These are phyloP conservation scores for Eristalis intricaria DNA, from an alignment of 2,888 invertebrate genomes.

Conservation along the genomic window DNA sequence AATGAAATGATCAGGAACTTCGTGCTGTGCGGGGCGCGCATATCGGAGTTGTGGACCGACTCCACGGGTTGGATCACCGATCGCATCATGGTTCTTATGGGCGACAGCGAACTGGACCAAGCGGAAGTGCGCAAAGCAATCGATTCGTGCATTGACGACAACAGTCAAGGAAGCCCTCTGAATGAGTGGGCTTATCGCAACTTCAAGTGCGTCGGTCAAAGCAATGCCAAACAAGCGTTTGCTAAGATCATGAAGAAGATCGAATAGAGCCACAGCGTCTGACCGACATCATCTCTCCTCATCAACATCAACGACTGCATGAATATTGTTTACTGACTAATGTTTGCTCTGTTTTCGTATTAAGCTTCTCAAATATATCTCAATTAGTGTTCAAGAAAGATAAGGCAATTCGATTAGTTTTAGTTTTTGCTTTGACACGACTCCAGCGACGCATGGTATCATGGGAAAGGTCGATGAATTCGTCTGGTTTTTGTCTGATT, in stretches of 20 bases:
- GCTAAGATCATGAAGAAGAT: constrained; percentile 26
- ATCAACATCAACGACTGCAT: too few relatives aligned
- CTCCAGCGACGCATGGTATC: too few relatives aligned
- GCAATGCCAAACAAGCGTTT: constrained; percentile 5
- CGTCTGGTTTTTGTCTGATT: too few relatives aligned
- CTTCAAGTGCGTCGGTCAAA: constrained; percentile 25
- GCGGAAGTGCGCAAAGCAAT: constrained; percentile 13
- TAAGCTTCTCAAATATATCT: too few relatives aligned
- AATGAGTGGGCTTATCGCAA: constrained; percentile 44
- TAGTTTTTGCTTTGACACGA: too few relatives aligned
- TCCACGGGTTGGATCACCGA: constrained; percentile 29
- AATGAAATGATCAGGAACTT: constrained; percentile 19
- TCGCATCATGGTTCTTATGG: constrained; percentile 18
- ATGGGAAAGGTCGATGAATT: too few relatives aligned
- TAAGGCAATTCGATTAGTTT: too few relatives aligned
- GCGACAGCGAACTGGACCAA: background rate
- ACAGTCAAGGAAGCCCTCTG: constrained; percentile 26
- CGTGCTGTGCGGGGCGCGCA: constrained; percentile 45
- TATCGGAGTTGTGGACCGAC: constrained; percentile 45
- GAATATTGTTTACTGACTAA: background rate
- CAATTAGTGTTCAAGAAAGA: too few relatives aligned
- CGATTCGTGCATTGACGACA: constrained; percentile 44
- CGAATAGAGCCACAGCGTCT: background rate
- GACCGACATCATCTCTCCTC: too few relatives aligned
- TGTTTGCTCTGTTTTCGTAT: too few relatives aligned